Conservation (phyloP, 2,113 vertebrate species). For the Glaucomys volans region DNA sequence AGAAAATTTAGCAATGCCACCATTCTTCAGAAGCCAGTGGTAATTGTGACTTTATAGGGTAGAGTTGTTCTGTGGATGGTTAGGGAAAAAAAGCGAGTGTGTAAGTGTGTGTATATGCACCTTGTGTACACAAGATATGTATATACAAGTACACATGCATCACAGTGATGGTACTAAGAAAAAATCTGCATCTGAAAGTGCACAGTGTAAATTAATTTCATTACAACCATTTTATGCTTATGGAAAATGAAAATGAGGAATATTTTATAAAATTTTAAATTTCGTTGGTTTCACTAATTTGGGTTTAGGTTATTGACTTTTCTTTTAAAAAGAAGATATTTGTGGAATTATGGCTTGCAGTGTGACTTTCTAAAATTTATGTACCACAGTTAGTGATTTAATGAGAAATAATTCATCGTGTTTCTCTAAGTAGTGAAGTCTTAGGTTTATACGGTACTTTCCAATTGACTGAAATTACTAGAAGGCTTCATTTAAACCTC, state of each 20-base stretch:
- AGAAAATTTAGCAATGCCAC: not conserved
- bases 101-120: not conserved
- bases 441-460: not conserved
- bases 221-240: not conserved
- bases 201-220: not conserved
- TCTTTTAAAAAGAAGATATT: not conserved
- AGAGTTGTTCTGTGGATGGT: not conserved
- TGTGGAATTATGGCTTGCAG: not conserved
- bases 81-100: not conserved
- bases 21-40: not conserved
- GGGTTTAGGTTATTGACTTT: not conserved
- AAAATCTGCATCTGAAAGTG: not conserved
- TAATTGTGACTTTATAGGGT: not conserved
- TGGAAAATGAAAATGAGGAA: slow-evolving; percentile 15
- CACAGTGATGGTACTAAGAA: not conserved
- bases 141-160: not conserved
- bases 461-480: not conserved
- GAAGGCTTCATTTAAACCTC: not conserved
- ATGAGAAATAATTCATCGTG: not conserved
- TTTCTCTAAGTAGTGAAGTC: not conserved
- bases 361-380: not conserved
- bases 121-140: no score
- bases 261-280: not conserved
- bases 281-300: not conserved
- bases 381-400: not conserved